Percentiles rank a stretch among this genome's conserved stretches.
Evolutionary conservation across 2,797 vertebrate species (phyloP).

Genomic region (Gadopsis bispinosus): DNA sequence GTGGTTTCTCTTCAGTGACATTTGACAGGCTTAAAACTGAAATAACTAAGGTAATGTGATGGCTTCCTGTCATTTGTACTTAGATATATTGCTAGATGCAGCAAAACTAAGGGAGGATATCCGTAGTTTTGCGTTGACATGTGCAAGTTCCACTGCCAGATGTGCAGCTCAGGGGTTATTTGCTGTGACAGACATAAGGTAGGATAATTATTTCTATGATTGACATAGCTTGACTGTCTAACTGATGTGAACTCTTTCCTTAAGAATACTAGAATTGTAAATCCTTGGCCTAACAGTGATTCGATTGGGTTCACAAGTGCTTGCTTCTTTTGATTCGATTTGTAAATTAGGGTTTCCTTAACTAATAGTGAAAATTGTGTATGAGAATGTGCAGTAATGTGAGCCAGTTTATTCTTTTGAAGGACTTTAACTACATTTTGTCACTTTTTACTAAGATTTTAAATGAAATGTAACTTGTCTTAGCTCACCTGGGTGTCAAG

Average conservation of each 20-base stretch:
- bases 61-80: constrained; percentile 47
- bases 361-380: neutral
- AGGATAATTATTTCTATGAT: neutral
- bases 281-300: neutral
- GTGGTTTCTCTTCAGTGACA: constrained; percentile 11
- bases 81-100: constrained; percentile 33
- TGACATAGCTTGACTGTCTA: neutral
- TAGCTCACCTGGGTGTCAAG: neutral
- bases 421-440: too few species aligned
- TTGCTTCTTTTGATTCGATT: neutral
- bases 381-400: neutral
- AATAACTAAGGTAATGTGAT: neutral
- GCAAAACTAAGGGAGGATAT: constrained; percentile 59
- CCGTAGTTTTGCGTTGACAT: constrained; percentile 42
- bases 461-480: too few species aligned
- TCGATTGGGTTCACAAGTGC: neutral
- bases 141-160: constrained; percentile 39
- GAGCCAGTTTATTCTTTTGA: neutral
- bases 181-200: neutral
- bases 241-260: too few species aligned
- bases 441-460: too few species aligned
- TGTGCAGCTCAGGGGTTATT: constrained; percentile 27
- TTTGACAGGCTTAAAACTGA: neutral
- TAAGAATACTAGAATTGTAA: neutral
- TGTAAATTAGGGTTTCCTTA: neutral